Percentiles rank a stretch among this genome's conserved stretches.
Evolutionary conservation across 2,113 vertebrate genomes (phyloP).

Genomic region (Odocoileus virginianus): DNA sequence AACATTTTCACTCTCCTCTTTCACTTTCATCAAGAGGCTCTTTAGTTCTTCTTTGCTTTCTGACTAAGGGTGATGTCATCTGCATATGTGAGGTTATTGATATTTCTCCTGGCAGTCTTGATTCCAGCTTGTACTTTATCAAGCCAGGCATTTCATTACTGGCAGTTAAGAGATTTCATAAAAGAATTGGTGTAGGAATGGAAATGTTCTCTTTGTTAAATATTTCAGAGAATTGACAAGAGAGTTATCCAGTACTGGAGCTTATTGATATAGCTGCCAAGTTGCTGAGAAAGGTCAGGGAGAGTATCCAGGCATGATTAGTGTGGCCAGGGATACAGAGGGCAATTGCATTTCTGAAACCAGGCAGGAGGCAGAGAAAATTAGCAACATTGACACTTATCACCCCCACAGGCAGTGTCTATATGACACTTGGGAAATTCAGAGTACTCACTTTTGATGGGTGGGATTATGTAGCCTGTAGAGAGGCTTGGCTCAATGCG

Average conservation of each 20-base stretch:
- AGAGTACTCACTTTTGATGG: not conserved
- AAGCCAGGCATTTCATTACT: not conserved
- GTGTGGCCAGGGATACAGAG: not conserved
- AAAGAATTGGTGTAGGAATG: not conserved
- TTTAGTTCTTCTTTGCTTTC: not conserved
- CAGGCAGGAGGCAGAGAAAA: not conserved
- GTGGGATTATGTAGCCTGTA: not conserved
- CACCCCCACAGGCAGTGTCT: not conserved
- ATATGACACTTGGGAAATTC: no score
- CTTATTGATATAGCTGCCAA: not conserved
- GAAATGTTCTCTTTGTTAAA: not conserved
- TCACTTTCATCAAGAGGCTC: no score
- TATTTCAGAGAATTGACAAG: not conserved
- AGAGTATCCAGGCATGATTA: not conserved
- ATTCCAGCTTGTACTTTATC: not conserved
- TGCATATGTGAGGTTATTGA: not conserved
- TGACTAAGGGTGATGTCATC: not conserved
- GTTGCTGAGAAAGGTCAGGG: not conserved
- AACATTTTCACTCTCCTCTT: no score
- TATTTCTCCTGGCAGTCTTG: not conserved
- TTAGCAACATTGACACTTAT: not conserved
- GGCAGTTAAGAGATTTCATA: not conserved
- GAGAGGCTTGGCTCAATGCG: not conserved
- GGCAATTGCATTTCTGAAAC: not conserved
- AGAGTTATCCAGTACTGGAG: not conserved